Evolutionary conservation across 2,113 vertebrate species (phyloP).

Genomic region (Pollimyrus isidori): DNA sequence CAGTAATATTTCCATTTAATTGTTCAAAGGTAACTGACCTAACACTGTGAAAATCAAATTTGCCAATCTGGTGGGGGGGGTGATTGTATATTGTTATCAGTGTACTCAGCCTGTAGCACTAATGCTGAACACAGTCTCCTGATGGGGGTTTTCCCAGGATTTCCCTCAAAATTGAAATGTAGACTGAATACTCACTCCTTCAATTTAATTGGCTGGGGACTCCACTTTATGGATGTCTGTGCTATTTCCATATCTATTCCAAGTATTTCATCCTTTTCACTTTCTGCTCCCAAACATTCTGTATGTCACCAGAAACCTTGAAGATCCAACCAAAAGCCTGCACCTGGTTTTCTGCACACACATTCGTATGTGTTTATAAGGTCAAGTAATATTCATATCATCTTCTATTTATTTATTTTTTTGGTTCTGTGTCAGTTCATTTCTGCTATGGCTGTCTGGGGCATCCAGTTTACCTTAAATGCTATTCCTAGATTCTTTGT

Average conservation of each 20-base stretch:
- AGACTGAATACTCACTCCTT: background rate
- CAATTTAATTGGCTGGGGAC: background rate
- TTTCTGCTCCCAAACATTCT: background rate
- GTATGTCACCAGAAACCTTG: background rate
- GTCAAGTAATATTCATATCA: background rate
- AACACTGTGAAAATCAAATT: background rate
- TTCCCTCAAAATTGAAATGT: background rate
- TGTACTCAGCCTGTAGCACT: background rate
- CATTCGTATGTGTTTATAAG: background rate
- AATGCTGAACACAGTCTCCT: background rate
- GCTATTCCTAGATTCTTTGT: background rate
- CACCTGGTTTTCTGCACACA: background rate
- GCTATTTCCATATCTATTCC: background rate
- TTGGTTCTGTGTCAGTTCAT: background rate
- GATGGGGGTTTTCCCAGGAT: background rate
- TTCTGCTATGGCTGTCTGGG: background rate
- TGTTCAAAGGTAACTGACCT: background rate
- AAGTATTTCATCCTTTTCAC: background rate
- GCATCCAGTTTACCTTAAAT: background rate
- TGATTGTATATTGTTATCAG: background rate
- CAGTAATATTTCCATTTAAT: background rate
- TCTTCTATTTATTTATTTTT: background rate
- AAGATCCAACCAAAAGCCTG: background rate
- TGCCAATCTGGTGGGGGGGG: background rate
- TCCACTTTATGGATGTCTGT: background rate